Base-by-base conservation (phyloP, 2,797 vertebrate species). In the Scarus forsteni region DNA sequence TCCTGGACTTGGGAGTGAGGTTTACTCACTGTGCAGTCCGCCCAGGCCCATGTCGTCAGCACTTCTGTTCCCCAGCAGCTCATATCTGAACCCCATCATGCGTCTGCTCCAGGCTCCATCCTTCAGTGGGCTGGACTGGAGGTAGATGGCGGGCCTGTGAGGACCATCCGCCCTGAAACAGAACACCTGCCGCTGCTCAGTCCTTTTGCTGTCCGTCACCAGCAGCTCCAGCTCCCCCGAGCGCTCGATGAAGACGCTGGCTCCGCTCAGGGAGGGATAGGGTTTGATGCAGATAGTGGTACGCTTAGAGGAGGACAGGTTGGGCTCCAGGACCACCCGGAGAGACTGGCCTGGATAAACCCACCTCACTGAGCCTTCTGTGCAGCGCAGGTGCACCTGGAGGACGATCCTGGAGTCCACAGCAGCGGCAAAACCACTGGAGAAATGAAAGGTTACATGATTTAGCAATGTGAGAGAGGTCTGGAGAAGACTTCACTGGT, bases 311-410 rank as follows among this genome's bases (percentile, higher is more conserved):
- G 88, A 88, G 61, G 88, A 88, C 62, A 95, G 67, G 85, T 85
- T 94, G 72, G 95, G 94, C 67, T 95, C 92, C 71, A 96, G 86
- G 5, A 95, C 54, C 7, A 96, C 90, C 0, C 91, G 73, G 54
- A 96, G 86, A 43, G 94, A 94, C 64, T 90, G 89, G 0, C 88
- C 89, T 0, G 95, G 95, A 80, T 94, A 94, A 39, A 93, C 19
- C 96, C 95, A 95, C 60, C 89, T 84, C 66, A 96, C 91, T 1
- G 86, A 93, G 9, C 95, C 95, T 64, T 92, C 84, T 0, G 94
- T 91, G 60, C 96, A 96, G 73, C 94, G 91, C 45, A 96, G 90
- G 9, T 85, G 92, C 53, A 95, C 92, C 89, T 96, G 96, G 50
- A 95, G 93, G 15, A 96, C 94, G 0, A 92, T 83, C 0, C 91